phyloP scores from a whole-genome alignment of 2,113 vertebrate genomes.

The Erythrolamprus reginae region DNA sequence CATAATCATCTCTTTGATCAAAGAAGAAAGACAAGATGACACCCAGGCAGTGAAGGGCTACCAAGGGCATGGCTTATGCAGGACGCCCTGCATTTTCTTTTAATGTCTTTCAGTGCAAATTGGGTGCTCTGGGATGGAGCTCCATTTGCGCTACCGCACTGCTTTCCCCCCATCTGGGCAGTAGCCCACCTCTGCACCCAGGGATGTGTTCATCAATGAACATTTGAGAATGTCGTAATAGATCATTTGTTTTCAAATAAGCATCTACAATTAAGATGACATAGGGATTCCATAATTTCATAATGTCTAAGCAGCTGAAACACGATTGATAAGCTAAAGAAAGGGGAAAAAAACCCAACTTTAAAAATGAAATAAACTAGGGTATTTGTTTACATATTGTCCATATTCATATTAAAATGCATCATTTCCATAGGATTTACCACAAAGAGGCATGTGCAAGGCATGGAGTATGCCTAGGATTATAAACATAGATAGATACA shows the following conservation, averaged over 20 bases:
- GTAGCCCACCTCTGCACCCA: too few relatives aligned
- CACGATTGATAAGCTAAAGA: slow-evolving; percentile 1
- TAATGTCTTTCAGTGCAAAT: too few relatives aligned
- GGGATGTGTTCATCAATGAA: slow-evolving; percentile 32
- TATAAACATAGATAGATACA: neutral
- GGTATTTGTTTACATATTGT: neutral
- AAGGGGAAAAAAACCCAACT: neutral
- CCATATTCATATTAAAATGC: neutral
- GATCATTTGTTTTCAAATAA: slow-evolving; percentile 35
- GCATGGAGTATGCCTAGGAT: neutral
- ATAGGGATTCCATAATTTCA: neutral
- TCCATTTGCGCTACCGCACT: too few relatives aligned
- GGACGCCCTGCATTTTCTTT: too few relatives aligned
- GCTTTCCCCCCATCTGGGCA: too few relatives aligned
- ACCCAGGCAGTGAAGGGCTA: too few relatives aligned
- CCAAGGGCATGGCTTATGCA: too few relatives aligned
- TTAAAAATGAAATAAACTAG: neutral
- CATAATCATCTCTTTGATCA: slow-evolving; percentile 42
- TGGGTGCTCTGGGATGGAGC: too few relatives aligned
- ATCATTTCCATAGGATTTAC: neutral
- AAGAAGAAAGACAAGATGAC: slow-evolving; percentile 18
- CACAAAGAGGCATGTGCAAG: neutral
- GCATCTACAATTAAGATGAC: neutral
- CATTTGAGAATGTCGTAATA: slow-evolving; percentile 7
- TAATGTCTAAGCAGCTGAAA: slow-evolving; percentile 12